A percentile compares a stretch with the other conserved stretches of the same genome.
Conservation (phyloP, 1,140 invertebrate species). For the Drosophila lini region DNA sequence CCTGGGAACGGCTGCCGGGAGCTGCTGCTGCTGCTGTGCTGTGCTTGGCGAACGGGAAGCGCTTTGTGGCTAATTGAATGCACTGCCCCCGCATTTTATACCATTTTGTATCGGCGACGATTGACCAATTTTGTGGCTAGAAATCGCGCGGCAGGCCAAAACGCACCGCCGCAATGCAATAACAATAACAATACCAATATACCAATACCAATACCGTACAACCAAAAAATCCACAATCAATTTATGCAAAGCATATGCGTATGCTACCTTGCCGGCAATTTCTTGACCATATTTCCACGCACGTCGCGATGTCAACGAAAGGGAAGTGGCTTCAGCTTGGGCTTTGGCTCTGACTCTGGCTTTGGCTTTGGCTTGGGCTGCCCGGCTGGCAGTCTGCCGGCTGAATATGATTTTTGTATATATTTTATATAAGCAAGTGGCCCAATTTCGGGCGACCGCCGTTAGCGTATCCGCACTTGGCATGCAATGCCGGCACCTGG, state of each 20-base stretch:
- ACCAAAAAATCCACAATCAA: slow-evolving; percentile 42
- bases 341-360: neutral
- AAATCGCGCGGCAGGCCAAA: slow-evolving; percentile 63
- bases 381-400: slow-evolving; percentile 15
- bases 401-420: slow-evolving; percentile 72
- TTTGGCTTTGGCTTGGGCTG: neutral
- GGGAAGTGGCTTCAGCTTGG: slow-evolving; percentile 63
- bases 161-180: slow-evolving; percentile 50
- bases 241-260: slow-evolving; percentile 78
- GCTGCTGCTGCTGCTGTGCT: slow-evolving; percentile 63
- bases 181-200: slow-evolving; percentile 42
- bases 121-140: slow-evolving; percentile 75
- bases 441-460: slow-evolving; percentile 61
- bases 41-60: slow-evolving; percentile 75
- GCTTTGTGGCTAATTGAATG: slow-evolving; percentile 84
- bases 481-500: slow-evolving; percentile 57
- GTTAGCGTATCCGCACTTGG: slow-evolving; percentile 69
- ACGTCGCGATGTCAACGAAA: slow-evolving; percentile 75
- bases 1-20: slow-evolving; percentile 45
- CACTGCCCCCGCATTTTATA: slow-evolving; percentile 77
- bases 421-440: slow-evolving; percentile 79
- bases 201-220: slow-evolving; percentile 9
- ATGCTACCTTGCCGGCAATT: slow-evolving; percentile 62
- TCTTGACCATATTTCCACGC: slow-evolving; percentile 81
- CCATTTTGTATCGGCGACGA: slow-evolving; percentile 58